phyloP scores from a whole-genome alignment of 2,888 invertebrate species.

The Caenorhabditis becei region DNA sequence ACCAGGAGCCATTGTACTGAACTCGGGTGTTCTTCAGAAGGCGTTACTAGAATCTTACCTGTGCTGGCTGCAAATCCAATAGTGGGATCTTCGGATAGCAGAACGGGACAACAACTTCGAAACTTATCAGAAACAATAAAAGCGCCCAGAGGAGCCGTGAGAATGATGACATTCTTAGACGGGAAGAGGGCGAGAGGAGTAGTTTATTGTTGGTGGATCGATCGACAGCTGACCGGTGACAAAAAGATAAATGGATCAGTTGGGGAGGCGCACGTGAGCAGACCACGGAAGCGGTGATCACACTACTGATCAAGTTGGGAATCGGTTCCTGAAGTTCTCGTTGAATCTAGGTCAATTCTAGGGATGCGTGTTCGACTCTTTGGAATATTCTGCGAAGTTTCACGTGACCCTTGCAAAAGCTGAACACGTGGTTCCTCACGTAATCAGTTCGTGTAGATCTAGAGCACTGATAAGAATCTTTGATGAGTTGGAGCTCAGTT shows the following conservation, averaged over 20 bases:
- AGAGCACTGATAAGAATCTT: too few relatives aligned
- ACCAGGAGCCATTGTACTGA: slow-evolving; percentile 75
- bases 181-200: not conserved
- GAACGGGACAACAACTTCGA: slow-evolving; percentile 26
- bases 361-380: too few relatives aligned
- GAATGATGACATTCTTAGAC: slow-evolving; percentile 30
- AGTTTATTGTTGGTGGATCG: slow-evolving; percentile 42
- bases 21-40: not conserved
- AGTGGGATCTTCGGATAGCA: slow-evolving; percentile 57
- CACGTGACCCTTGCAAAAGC: too few relatives aligned
- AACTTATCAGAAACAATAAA: slow-evolving; percentile 21
- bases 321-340: not conserved
- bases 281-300: not conserved
- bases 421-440: too few relatives aligned
- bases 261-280: slow-evolving; percentile 23
- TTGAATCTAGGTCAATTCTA: too few relatives aligned
- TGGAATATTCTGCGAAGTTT: too few relatives aligned
- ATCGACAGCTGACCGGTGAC: slow-evolving; percentile 51
- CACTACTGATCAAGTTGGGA: not conserved
- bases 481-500: too few relatives aligned
- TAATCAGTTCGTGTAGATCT: too few relatives aligned
- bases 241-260: slow-evolving; percentile 31
- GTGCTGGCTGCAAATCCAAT: slow-evolving; percentile 40
- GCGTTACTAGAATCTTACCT: slow-evolving; percentile 9
- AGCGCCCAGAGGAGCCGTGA: slow-evolving; percentile 1